phyloP scores from a whole-genome alignment of 2,113 vertebrate genomes.

The Bos taurus region ARS-UCD2.0 NC_037354.1:1627501-1628000 shows the following conservation, averaged over 20 bases:
- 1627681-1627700: background rate
- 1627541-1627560: background rate
- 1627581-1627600: background rate
- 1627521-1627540: background rate
- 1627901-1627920: fast-evolving
- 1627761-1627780: background rate
- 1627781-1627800: background rate
- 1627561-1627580: background rate
- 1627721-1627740: background rate
- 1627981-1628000: no score
- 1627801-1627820: background rate
- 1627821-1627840: background rate
- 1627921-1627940: fast-evolving
- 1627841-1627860: background rate
- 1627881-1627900: fast-evolving
- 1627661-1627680: background rate
- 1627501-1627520: background rate
- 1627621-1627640: background rate
- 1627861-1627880: background rate
- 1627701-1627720: background rate
- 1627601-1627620: background rate
- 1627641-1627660: background rate
- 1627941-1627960: no score
- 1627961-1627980: background rate
- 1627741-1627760: background rate